These are phyloP conservation scores for Rousettus madagascariensis DNA, from an alignment of 2,797 vertebrate genomes.

Conservation along the genomic window DNA sequence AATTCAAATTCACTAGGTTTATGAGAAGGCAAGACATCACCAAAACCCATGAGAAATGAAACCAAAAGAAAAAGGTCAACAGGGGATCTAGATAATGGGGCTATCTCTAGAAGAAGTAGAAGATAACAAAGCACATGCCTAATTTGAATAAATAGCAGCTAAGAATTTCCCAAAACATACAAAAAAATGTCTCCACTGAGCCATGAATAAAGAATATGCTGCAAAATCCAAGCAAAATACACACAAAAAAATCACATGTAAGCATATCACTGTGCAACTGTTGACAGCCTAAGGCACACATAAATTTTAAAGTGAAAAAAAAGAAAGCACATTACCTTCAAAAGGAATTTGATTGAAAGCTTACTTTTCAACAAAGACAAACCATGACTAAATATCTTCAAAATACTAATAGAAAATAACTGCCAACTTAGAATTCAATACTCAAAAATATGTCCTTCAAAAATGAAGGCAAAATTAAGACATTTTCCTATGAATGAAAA, in stretches of 20 bases:
- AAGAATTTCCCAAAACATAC: not conserved
- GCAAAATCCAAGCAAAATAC: not conserved
- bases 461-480: slow-evolving; percentile 8
- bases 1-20: not conserved
- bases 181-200: not conserved
- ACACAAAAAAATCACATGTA: not conserved
- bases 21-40: not conserved
- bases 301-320: not conserved
- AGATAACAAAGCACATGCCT: not conserved
- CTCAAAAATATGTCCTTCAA: not conserved
- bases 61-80: not conserved
- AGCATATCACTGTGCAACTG: not conserved
- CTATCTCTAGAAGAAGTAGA: not conserved
- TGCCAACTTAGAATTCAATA: not conserved
- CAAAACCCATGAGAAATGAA: not conserved
- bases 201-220: not conserved
- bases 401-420: not conserved
- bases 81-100: not conserved
- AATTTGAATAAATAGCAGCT: not conserved
- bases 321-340: not conserved
- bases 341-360: slow-evolving; percentile 1
- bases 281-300: not conserved
- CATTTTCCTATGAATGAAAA: not conserved
- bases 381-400: not conserved
- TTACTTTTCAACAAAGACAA: slow-evolving; percentile 2